Percentiles rank a stretch among this genome's conserved stretches.
Conservation (phyloP, 2,888 invertebrate genomes). For the Apocheima hispidaria region DNA sequence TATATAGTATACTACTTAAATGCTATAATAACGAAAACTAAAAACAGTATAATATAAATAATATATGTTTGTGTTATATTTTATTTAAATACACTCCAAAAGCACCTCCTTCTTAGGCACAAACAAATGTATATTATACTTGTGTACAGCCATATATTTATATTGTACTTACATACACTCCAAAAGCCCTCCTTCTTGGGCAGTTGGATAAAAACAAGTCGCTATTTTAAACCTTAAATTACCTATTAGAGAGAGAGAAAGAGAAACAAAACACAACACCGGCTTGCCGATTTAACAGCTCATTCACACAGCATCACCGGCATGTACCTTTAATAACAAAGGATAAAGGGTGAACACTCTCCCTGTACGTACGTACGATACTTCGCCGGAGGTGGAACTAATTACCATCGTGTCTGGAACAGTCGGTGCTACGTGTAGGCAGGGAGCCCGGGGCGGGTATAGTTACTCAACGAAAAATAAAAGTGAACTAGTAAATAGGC, state of each 20-base stretch:
- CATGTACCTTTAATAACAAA: constrained; percentile 1
- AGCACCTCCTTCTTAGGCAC: too few relatives aligned
- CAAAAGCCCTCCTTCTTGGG: too few relatives aligned
- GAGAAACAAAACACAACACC: neutral
- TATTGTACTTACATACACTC: too few relatives aligned
- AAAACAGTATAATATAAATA: too few relatives aligned
- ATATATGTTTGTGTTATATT: too few relatives aligned
- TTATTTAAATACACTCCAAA: too few relatives aligned
- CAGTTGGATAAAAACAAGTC: too few relatives aligned
- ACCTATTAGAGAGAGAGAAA: neutral
- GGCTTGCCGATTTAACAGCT: constrained; percentile 1
- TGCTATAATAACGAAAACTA: too few relatives aligned
- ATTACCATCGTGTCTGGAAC: constrained; percentile 31
- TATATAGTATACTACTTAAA: too few relatives aligned
- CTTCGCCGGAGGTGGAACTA: constrained; percentile 26
- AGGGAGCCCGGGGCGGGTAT: constrained; percentile 3
- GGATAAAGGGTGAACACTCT: constrained; percentile 32
- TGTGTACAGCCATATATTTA: too few relatives aligned
- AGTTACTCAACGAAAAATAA: neutral
- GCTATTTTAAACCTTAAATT: neutral
- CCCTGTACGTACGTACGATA: constrained; percentile 18
- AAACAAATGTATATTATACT: too few relatives aligned
- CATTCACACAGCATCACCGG: constrained; percentile 10
- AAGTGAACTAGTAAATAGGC: neutral
- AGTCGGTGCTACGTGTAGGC: constrained; percentile 19